Base-by-base conservation (phyloP, 2,797 vertebrate species). In the Choloepus didactylus region DNA sequence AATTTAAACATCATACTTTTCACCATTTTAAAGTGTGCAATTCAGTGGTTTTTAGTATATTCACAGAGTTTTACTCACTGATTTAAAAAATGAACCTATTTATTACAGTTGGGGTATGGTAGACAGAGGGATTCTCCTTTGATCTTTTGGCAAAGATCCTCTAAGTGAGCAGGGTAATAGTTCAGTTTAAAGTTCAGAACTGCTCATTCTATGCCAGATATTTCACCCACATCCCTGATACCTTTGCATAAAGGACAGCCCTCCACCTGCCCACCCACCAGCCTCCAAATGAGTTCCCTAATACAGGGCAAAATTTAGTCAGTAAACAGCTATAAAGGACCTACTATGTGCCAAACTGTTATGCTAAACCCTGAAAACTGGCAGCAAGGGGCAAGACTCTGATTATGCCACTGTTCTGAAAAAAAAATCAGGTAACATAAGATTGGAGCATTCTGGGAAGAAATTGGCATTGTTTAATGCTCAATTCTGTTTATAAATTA, bases 81-180 rank as follows among this genome's bases (percentile, higher is more conserved):
- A 89, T 54, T 95, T 94, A 85, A 41, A 60, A 87, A 84, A 75
- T 64, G 49, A 91, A 66, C 62, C 21, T 81, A 76, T 77, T 94
- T 70, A 60, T 84, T 77, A 73, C 60, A 85, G 93, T 81, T 9
- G n/a, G 41, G 25, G 12, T 94, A 29, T 73, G 60, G 8, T 38
- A 82, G 35, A 72, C 38, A 72, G 59, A 66, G 66, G 14, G 16
- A 38, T 3, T 77, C 23, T 87, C 31, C 77, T 19, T 0, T 91
- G 44, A 95, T 66, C 23, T 94, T 93, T 94, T 92, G 60, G 11
- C 14, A 76, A 59, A 92, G 66, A 41, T 91, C 90, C 44, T 59
- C 44, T 86, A 35, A 85, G 38, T 76, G 64, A 35, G 21, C 44
- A 89, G 23, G 46, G 15, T 21, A 27, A 38, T 69, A 64, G 44